Evolutionary conservation across 2,797 vertebrate species (phyloP).

Genomic region (Microctenopoma steveboyesi): DNA sequence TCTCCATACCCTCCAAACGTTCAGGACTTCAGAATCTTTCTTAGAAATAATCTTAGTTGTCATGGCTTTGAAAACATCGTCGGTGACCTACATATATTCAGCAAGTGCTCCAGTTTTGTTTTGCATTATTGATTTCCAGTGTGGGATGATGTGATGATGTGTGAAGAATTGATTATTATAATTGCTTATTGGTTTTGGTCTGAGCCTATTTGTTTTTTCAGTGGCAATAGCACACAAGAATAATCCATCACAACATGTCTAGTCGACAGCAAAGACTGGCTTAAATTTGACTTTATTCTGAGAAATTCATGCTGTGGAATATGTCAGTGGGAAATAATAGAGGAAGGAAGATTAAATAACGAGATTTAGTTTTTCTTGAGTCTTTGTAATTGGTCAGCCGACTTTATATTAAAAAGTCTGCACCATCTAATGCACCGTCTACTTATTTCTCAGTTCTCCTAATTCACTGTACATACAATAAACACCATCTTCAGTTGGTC

Average conservation of each 20-base stretch:
- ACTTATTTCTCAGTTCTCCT: neutral
- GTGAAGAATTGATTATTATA: conserved; percentile 30
- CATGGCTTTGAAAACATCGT: conserved; percentile 7
- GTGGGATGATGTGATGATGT: neutral
- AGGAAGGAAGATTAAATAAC: conserved; percentile 3
- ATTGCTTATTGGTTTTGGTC: conserved; percentile 9
- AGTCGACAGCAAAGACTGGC: neutral
- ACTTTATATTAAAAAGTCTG: neutral
- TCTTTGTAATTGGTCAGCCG: conserved; percentile 5
- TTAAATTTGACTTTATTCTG: conserved; percentile 11
- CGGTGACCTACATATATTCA: neutral
- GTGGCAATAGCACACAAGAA: neutral
- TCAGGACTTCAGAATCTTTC: neutral
- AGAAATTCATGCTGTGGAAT: neutral
- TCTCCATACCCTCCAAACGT: neutral
- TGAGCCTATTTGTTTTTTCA: conserved; percentile 4
- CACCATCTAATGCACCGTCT: neutral
- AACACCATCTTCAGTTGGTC: too few species aligned
- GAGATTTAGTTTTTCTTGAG: neutral
- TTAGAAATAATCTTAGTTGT: conserved; percentile 3
- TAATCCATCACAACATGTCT: conserved; percentile 14
- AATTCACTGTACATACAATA: neutral
- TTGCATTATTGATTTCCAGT: conserved; percentile 40
- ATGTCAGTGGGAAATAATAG: neutral
- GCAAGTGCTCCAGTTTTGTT: conserved; percentile 5